Evolutionary conservation across 1,140 invertebrate genomes (phyloP), one percentile per base, ranked within the genome.

Genomic region (Oryctes rhinoceros): DNA sequence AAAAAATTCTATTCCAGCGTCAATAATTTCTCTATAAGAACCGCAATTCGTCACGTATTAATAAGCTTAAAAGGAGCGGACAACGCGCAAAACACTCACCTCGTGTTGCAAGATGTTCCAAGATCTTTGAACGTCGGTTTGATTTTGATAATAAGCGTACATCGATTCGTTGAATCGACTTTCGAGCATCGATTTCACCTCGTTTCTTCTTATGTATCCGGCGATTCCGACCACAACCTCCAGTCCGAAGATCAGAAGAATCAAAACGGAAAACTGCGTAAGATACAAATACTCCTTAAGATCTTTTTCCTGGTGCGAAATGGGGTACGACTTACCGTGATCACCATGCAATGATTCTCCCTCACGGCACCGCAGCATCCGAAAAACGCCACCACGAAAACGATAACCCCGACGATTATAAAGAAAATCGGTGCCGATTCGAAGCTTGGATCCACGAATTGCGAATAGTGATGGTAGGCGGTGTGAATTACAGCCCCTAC

Each of bases 361-460:
- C 94, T 94, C 4, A 95, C 89, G 15, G 96, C 95, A 20, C 96
- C 96, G 83, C 95, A 97, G 88, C 96, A 97, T 81, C 96, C 96
- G 81, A 97, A 94, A 90, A 96, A 96, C 39, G 95, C 94, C 15
- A 96, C 93, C 67, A 96, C 89, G 85, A 96, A 94, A 83, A 96
- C 93, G 67, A 96, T 91, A n/a, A 93, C 88, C 37, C 95, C 95
- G n/a, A 96, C 92, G 81, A 94, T 91, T 83, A 96, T 96, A 81
- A 97, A 90, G 24, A 97, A 89, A 53, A 96, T 90, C 15, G 95
- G 94, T 11, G 91, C 92, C 0, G 93, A 92, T 82, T 92, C 93
- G 85, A 95, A 92, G 87, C 91, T 88, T 76, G 88, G 86, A 86
- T 93, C 92, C 80, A 93, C 89, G 85, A 95, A 92, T 83, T 93